Conservation (phyloP, 1,140 invertebrate species). For the Choristoneura fumiferana region DNA sequence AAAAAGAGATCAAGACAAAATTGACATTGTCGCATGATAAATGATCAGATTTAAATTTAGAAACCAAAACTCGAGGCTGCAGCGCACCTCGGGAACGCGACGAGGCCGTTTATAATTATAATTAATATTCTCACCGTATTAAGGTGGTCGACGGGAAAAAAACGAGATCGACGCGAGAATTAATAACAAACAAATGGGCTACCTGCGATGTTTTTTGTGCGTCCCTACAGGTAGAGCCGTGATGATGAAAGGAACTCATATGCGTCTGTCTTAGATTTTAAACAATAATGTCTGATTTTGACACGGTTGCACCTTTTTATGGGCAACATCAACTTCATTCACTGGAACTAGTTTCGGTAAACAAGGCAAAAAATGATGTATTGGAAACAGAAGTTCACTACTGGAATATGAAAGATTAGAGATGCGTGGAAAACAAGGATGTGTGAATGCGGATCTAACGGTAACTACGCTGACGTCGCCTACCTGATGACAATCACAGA, state of each 20-base stretch:
- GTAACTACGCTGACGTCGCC: constrained; percentile 1
- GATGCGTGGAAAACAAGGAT: background rate
- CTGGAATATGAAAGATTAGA: constrained; percentile 25
- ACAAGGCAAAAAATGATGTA: constrained; percentile 43
- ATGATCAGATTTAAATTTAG: constrained; percentile 74
- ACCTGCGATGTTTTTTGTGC: constrained; percentile 75
- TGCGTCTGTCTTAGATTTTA: constrained; percentile 68
- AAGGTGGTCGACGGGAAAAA: constrained; percentile 70
- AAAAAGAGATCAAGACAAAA: constrained; percentile 63
- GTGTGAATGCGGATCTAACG: constrained; percentile 11
- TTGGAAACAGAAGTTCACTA: constrained; percentile 41
- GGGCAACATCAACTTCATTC: constrained; percentile 50
- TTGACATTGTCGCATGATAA: constrained; percentile 75
- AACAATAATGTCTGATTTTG: constrained; percentile 70
- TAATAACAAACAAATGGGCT: constrained; percentile 79
- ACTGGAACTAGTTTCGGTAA: constrained; percentile 52
- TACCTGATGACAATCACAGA: constrained; percentile 17
- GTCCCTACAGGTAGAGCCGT: constrained; percentile 66
- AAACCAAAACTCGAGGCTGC: constrained; percentile 52
- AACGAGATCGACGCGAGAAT: constrained; percentile 72
- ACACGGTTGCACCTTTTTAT: constrained; percentile 70
- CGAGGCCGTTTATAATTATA: constrained; percentile 75
- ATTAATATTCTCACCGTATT: constrained; percentile 77
- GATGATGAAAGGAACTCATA: constrained; percentile 71
- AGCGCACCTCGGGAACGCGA: constrained; percentile 58